phyloP scores from a whole-genome alignment of 2,888 invertebrate species.

The Theretra japonica region DNA sequence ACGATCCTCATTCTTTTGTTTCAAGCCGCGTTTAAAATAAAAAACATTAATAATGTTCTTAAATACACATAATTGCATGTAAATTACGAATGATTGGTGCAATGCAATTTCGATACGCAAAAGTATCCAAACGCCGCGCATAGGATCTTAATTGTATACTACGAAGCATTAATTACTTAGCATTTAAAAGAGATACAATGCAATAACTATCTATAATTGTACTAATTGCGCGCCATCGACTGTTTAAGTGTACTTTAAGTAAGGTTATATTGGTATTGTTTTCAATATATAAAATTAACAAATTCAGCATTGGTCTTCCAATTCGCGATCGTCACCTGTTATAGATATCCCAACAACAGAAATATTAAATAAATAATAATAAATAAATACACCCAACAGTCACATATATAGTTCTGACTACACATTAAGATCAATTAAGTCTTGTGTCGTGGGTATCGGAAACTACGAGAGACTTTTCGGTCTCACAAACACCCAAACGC shows the following conservation, averaged over 20 bases:
- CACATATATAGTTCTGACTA: too few relatives aligned
- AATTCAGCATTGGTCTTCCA: too few relatives aligned
- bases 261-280: background rate
- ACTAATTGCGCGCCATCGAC: background rate
- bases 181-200: constrained; percentile 11
- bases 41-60: background rate
- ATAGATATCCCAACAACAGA: too few relatives aligned
- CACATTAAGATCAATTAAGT: too few relatives aligned
- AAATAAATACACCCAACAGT: too few relatives aligned
- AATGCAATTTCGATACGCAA: background rate
- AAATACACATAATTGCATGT: constrained; percentile 18
- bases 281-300: too few relatives aligned
- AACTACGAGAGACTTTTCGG: too few relatives aligned
- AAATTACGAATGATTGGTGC: background rate
- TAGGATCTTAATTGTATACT: constrained; percentile 11
- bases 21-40: background rate
- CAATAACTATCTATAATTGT: constrained; percentile 5
- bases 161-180: constrained; percentile 5
- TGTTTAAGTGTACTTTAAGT: background rate
- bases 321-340: too few relatives aligned
- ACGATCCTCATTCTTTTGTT: too few relatives aligned
- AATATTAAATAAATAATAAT: too few relatives aligned
- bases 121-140: constrained; percentile 4
- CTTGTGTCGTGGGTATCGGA: too few relatives aligned
- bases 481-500: too few relatives aligned